A percentile compares a stretch with the other conserved stretches of the same genome.
Evolutionary conservation across 2,888 invertebrate species (phyloP).

Genomic region (Scaptodrosophila latifasciaeformis): DNA sequence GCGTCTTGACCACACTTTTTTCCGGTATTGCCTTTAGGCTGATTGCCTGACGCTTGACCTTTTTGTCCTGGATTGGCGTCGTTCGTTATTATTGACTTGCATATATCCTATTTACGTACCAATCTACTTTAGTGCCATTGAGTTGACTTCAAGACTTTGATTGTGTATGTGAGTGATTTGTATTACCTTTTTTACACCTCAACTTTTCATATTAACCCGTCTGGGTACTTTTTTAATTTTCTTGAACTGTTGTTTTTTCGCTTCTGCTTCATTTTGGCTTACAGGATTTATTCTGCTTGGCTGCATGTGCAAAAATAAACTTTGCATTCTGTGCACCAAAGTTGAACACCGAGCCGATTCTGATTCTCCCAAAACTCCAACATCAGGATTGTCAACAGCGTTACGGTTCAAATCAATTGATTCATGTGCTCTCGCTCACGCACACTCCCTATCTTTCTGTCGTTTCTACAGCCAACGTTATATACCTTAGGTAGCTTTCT

Average conservation of each 20-base stretch:
- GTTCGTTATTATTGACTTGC: conserved; percentile 56
- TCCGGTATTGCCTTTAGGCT: conserved; percentile 31
- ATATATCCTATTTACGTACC: conserved; percentile 11
- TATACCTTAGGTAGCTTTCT: conserved; percentile 29
- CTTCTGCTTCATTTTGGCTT: background rate
- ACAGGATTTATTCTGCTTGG: conserved; percentile 54
- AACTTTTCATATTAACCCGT: conserved; percentile 9
- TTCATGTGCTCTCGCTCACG: conserved; percentile 47
- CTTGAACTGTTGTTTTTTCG: conserved; percentile 61
- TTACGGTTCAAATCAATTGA: conserved; percentile 56
- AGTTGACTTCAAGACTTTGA: conserved; percentile 33
- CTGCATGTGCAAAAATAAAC: conserved; percentile 59
- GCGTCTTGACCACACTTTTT: conserved; percentile 22
- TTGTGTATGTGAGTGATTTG: conserved; percentile 28
- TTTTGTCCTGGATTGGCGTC: conserved; percentile 50
- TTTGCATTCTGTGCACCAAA: conserved; percentile 29
- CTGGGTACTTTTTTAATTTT: conserved; percentile 53
- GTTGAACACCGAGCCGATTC: background rate
- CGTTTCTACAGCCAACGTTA: no score
- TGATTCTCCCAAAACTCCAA: no score
- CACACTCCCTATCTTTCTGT: conserved; percentile 1
- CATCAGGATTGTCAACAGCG: no score
- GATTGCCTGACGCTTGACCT: conserved; percentile 53
- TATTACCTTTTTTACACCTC: conserved; percentile 3
- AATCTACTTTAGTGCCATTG: no score